These are phyloP conservation scores for Ferrisia virgata DNA, from an alignment of 2,888 invertebrate genomes.

Conservation along the genomic window DNA sequence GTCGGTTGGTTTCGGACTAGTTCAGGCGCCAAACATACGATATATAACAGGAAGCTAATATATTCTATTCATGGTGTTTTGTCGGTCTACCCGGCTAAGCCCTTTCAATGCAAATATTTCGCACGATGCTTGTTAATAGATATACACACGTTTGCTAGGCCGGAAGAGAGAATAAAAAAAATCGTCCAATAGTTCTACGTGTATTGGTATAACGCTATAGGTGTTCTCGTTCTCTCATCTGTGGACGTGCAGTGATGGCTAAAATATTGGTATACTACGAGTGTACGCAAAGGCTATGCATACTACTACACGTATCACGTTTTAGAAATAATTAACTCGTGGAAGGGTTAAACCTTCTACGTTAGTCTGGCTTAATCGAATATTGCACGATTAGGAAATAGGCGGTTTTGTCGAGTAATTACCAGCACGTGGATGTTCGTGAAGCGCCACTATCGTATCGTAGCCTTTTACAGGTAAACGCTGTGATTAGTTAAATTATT, in stretches of 20 bases:
- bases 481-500: neutral
- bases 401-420: neutral
- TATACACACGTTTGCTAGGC: neutral
- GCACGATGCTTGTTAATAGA: neutral
- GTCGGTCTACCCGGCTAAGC: neutral
- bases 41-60: conserved; percentile 12
- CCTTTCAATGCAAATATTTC: neutral
- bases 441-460: neutral
- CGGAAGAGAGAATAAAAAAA: neutral
- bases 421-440: neutral
- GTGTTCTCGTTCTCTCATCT: neutral
- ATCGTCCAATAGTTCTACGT: too few species aligned
- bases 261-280: too few species aligned
- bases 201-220: too few species aligned
- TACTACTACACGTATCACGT: neutral
- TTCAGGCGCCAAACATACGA: conserved; percentile 20
- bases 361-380: neutral
- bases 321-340: neutral
- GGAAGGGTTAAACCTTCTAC: neutral
- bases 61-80: neutral
- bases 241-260: neutral
- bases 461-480: neutral
- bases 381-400: neutral
- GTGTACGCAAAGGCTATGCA: too few species aligned
- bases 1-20: conserved; percentile 4